A percentile compares a stretch with the other conserved stretches of the same genome.
phyloP scores from a whole-genome alignment of 2,888 invertebrate species.

The Drosophila mettleri region DNA sequence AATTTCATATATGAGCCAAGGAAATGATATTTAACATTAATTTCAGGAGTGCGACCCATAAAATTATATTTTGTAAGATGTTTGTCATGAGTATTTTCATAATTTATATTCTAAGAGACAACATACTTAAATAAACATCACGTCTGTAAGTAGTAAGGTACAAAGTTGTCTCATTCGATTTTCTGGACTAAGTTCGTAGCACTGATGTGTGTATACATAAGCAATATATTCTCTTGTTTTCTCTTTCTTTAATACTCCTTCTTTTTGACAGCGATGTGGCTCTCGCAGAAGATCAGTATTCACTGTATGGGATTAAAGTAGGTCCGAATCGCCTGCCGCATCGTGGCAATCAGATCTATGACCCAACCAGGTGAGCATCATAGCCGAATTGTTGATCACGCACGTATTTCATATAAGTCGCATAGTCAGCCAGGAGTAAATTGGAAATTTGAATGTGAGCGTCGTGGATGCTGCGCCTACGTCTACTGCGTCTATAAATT shows the following conservation, averaged over 20 bases:
- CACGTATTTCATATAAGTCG: conserved; percentile 42
- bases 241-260: neutral
- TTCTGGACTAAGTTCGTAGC: neutral
- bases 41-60: too few relatives aligned
- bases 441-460: neutral
- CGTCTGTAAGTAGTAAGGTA: neutral
- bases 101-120: neutral
- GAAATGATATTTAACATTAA: too few relatives aligned
- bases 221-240: neutral
- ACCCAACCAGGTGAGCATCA: conserved; percentile 83
- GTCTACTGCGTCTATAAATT: conserved; percentile 79
- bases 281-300: conserved; percentile 89
- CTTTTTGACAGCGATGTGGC: conserved; percentile 87
- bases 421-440: conserved; percentile 51
- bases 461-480: conserved; percentile 42
- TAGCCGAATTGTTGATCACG: conserved; percentile 54
- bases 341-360: conserved; percentile 85
- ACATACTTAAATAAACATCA: too few relatives aligned
- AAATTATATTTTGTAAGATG: too few relatives aligned
- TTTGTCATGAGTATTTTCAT: too few relatives aligned
- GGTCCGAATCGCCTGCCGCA: conserved; percentile 86
- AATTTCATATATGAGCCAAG: too few relatives aligned
- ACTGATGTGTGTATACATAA: neutral
- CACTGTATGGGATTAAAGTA: conserved; percentile 89
- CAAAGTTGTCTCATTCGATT: neutral